A percentile compares a stretch with the other conserved stretches of the same genome.
These are phyloP conservation scores for Actias luna DNA, from an alignment of 2,888 invertebrate genomes.

Conservation along the genomic window DNA sequence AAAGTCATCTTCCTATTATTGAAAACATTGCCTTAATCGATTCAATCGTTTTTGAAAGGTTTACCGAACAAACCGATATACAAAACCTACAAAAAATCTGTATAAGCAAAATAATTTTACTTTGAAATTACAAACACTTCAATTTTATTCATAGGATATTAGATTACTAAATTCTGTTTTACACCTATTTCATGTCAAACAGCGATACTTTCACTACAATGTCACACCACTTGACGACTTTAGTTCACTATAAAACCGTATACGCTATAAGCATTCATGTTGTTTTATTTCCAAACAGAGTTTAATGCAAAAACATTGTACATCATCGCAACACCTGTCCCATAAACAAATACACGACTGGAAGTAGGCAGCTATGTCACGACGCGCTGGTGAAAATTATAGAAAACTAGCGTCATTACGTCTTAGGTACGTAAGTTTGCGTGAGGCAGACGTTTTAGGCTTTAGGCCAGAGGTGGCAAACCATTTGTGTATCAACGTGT, in stretches of 20 bases:
- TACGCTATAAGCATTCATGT: not conserved
- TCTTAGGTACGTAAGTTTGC: constrained; percentile 27
- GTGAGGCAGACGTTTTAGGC: not conserved
- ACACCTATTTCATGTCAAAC: not conserved
- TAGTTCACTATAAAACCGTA: not conserved
- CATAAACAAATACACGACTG: constrained; percentile 41
- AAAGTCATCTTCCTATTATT: no score
- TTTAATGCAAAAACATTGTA: not conserved
- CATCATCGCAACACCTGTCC: constrained; percentile 4
- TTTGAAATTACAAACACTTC: no score
- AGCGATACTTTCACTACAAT: not conserved
- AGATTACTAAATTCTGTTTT: no score
- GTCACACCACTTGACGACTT: not conserved
- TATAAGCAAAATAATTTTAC: no score
- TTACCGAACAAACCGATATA: no score
- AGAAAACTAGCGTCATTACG: constrained; percentile 56
- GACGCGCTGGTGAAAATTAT: constrained; percentile 66
- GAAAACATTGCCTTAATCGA: no score
- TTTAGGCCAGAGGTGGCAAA: no score
- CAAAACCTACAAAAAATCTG: no score
- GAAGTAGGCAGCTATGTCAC: constrained; percentile 68
- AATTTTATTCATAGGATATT: no score
- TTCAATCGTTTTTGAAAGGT: no score
- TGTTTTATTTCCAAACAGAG: not conserved
- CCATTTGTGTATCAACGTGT: no score